A percentile compares a stretch with the other conserved stretches of the same genome.
These are phyloP conservation scores for Sisor rabdophorus DNA, from an alignment of 2,113 vertebrate genomes.

Conservation along the genomic window DNA sequence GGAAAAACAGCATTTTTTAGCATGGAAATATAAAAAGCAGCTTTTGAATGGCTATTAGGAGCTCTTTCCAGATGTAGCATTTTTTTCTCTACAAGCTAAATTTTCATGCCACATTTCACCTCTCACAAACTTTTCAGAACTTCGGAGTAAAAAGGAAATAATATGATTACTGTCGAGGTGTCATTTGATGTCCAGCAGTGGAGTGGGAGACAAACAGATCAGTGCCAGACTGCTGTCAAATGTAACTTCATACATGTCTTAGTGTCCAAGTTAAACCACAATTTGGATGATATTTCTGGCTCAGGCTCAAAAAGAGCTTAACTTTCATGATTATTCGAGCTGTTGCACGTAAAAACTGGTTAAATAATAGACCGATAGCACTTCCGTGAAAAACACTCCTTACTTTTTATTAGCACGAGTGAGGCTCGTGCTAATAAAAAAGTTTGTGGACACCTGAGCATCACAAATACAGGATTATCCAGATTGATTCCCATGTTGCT, in stretches of 20 bases:
- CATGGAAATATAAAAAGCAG: slow-evolving; percentile 2
- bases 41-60: neutral
- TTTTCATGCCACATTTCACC: neutral
- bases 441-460: no score
- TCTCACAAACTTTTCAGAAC: neutral
- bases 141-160: slow-evolving; percentile 10
- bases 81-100: neutral
- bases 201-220: slow-evolving; percentile 49
- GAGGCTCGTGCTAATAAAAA: neutral
- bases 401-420: neutral
- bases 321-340: slow-evolving; percentile 1
- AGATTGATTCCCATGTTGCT: no score
- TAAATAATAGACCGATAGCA: neutral
- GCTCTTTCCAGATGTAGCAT: neutral
- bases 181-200: slow-evolving; percentile 56
- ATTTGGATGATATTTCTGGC: slow-evolving; percentile 34
- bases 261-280: slow-evolving; percentile 43
- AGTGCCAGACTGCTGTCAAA: slow-evolving; percentile 52
- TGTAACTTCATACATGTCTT: slow-evolving; percentile 50
- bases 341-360: neutral
- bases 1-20: neutral
- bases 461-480: no score
- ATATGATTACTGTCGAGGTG: slow-evolving; percentile 52
- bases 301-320: slow-evolving; percentile 25
- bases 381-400: neutral